Base-by-base conservation (phyloP, 1,140 invertebrate genomes). In the Drosophila lacteicornis region DNA sequence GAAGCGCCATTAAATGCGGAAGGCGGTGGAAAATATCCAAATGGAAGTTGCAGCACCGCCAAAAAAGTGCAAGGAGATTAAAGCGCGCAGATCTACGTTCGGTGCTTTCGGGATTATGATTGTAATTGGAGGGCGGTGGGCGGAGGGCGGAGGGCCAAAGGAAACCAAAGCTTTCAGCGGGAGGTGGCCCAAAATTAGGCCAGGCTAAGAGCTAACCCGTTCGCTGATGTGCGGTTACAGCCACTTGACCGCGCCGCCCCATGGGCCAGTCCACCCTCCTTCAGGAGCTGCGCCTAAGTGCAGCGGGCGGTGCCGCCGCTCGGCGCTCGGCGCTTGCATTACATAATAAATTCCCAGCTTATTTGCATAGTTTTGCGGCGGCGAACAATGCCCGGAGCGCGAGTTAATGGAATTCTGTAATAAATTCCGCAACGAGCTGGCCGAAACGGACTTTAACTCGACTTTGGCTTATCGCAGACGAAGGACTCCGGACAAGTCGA, bases 381-480 rank as follows among this genome's bases (percentile, higher is more conserved):
- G 83, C 65, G 85, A 90, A 90, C 85, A 85, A 88, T 88, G 85
- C 78, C 70, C 79, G 67, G 75, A 79, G 43, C 49, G 50, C 50
- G 49, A 90, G 81, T 82, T 88, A 90, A 88, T 88, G 85, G 85
- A 88, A 90, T 88, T 88, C 83, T 19, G 81, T 88, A 88, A 88
- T 88, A 88, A 88, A 88, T 88, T 88, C 84, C 65, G 56, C 80
- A 79, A 80, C 70, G 80, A 79, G 74, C 57, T 82, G 69, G 77
- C 79, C 49, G 59, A 87, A 83, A 82, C 80, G 76, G 61, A 78
- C 68, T 81, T 84, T 79, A 84, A 75, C 22, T 61, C 61, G 36
- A 40, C 53, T 66, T 33, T 62, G 73, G 80, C 78, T 82, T 75
- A 75, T 78, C 73, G 67, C 79, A 77, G 53, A 56, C 36, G 53